Base-by-base conservation (phyloP, 2,797 vertebrate genomes). In the Sebastes diploproa region DNA sequence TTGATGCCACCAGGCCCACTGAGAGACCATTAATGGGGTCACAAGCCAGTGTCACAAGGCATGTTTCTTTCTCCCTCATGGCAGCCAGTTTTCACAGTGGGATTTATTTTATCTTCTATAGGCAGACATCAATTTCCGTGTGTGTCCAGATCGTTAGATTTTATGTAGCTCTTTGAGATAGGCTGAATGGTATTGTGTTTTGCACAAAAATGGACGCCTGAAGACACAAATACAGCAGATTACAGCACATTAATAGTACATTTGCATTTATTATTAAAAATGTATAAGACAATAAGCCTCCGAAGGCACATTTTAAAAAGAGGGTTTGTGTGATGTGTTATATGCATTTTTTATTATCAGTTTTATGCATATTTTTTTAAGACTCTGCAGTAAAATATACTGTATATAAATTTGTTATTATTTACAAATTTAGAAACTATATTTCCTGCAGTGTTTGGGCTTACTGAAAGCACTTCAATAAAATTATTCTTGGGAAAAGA, bases 1-100 rank as follows among this genome's bases (percentile, higher is more conserved):
- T 89, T 92, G 86, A 91, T 86, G 82, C 82, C 84, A 75, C 56
- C 72, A 59, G 62, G 69, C 80, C 88, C 72, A 66, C 82, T 71
- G 89, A 90, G 88, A 92, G 83, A 79, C 60, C 62, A 68, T 81
- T 91, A 93, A 91, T 83, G 85, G 90, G 87, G 87, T 91, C 93
- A 88, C 81, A 83, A 85, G 85, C 67, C 75, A 60, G 71, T 77
- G 89, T 89, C 88, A 82, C n/a, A 1, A 86, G 72, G 54, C 66
- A 68, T 84, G 85, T 88, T 84, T 86, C 72, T 80, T 64, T 60
- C 60, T 82, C 79, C 83, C 77, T 75, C 14, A 50, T 78, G 83
- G 61, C 68, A 25, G 69, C 36, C 38, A 30, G 27, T 75, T 85
- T 84, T 82, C 77, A 75, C 79, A 54, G 38, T 61, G 69, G 70